Base-by-base conservation (phyloP, 2,797 vertebrate genomes). In the Calcarius lapponicus region DNA sequence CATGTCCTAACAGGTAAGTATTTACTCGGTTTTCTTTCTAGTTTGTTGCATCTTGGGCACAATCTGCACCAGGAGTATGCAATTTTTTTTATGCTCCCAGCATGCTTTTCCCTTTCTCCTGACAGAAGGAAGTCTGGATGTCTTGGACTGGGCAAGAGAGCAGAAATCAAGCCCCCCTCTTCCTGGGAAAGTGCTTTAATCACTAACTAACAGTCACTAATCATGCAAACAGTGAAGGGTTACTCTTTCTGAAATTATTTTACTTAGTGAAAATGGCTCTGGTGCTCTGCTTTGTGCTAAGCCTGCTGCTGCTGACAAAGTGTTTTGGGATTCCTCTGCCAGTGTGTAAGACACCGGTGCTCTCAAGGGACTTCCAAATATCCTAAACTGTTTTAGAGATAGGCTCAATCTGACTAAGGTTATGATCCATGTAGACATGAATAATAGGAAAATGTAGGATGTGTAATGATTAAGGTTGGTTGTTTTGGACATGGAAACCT, bases 211-310 rank as follows among this genome's bases (percentile, higher is more conserved):
- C 10, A 5, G 36, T 31, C 58, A 84, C 85, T 83, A 90, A 88
- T 92, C 75, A 80, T 29, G 51, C 56, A 76, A 94, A 70, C 17
- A 36, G 36, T 57, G 38, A 93, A 80, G 45, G 58, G 57, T 78
- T 83, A 45, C 50, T 60, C 28, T 38, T 83, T 85, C 67, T 47
- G 6, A 38, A 93, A 85, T 84, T 72, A 80, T 73, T 94, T 86
- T 90, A 60, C 82, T 91, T 73, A 70, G 71, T 53, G 56, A 31
- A 85, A 89, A 61, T 38, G n/a, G 32, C 26, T 88, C 76, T 81
- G 80, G 61, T 36, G 19, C 60, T 92, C 81, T 94, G 91, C 32
- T 94, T 91, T 80, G 34, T 85, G 67, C 74, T 82, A 71, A 80
- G 31, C 24, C 38, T 29, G 5, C 22, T 72, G 62, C 58, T 86